A percentile compares a stretch with the other conserved stretches of the same genome.
Conservation (phyloP, 2,113 vertebrate genomes). For the Strigops habroptila region DNA sequence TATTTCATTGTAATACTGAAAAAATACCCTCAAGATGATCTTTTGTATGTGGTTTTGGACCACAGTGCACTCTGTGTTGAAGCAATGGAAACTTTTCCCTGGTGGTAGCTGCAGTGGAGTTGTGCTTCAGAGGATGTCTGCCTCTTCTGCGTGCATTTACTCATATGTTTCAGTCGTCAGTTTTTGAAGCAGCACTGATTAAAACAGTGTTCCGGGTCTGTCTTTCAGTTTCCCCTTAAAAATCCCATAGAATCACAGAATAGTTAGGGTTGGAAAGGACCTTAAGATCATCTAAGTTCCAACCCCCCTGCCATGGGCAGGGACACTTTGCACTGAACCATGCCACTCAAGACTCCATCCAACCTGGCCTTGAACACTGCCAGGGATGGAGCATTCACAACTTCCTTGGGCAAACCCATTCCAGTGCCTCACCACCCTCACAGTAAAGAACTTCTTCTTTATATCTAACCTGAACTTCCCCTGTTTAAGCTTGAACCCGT, state of each 20-base stretch:
- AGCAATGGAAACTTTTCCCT: neutral
- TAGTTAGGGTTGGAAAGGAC: too few species aligned
- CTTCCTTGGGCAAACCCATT: too few species aligned
- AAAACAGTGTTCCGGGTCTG: neutral
- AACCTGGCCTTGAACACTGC: too few species aligned
- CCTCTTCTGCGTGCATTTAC: fast-evolving
- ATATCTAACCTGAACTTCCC: too few species aligned
- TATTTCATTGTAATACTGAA: neutral
- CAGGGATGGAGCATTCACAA: too few species aligned
- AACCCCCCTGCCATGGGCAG: too few species aligned
- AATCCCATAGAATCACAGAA: neutral
- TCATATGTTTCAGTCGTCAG: fast-evolving
- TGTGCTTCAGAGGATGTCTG: neutral
- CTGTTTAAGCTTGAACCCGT: too few species aligned
- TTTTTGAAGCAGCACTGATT: neutral
- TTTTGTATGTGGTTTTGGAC: neutral
- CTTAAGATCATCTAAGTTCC: too few species aligned
- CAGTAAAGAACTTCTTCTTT: too few species aligned
- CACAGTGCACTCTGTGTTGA: neutral
- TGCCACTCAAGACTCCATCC: too few species aligned
- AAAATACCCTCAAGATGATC: neutral
- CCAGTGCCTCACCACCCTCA: too few species aligned
- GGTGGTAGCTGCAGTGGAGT: neutral
- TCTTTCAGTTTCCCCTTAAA: neutral
- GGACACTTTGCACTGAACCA: too few species aligned